Base-by-base conservation (phyloP, 2,888 invertebrate species). In the Dynastes maya region DNA sequence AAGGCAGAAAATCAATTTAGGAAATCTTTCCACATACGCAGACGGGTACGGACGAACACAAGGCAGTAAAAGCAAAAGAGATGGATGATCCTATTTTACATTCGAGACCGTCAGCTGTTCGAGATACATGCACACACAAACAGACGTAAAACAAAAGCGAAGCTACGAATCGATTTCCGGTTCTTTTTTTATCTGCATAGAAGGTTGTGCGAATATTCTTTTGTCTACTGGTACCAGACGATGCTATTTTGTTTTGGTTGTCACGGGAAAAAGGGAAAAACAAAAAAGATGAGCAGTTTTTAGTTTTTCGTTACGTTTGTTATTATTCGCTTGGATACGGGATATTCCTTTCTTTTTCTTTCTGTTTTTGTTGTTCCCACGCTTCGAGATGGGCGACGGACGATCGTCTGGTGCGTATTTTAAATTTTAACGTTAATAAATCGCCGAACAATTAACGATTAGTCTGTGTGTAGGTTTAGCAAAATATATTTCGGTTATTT, bases 381-480 rank as follows among this genome's bases (percentile, higher is more conserved):
- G 49, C 27, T 49, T 22, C 27, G 49, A 45, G 45, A 45, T 45
- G 32, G 27, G 27, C 22, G 51, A 37, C 37, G 9, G 32, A 55
- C 40, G n/a, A 67, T 32, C 29, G 40, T 40, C 22, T 53, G 53
- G 51, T 45, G 37, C 22, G 68, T 68, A 77, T 77, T 55, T 51
- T 68, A 77, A 77, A 40, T 67, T 53, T 58, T 22, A 67, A 53
- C 29, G 76, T 77, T 77, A 77, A 79, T 79, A 79, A 79, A 79
- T 79, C 64, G 71, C 61, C 70, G 55, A 58, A 58, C 76, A 79
- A 79, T 79, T 79, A 79, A 79, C 58, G 79, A 79, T 79, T 79
- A 70, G 11, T 11, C 11, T 8, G 70, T 76, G 65, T 76, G 76
- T 71, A 76, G 58, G 75, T 79, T 76, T 75, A 63, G 76, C 76